Conservation (phyloP, 2,888 invertebrate genomes). For the Drepanosiphum platanoidis region DNA sequence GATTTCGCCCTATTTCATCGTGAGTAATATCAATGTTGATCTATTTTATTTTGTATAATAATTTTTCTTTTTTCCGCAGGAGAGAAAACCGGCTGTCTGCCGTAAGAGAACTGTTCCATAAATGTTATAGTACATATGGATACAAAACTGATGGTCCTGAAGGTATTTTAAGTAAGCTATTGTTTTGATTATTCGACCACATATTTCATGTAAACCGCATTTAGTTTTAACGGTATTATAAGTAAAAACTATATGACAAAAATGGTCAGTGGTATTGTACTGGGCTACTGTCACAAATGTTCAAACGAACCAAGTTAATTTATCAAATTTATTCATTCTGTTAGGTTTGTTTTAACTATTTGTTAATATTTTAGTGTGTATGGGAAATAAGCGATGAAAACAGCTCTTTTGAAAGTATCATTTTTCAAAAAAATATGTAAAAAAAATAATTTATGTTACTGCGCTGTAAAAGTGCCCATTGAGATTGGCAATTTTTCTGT, state of each 20-base stretch:
- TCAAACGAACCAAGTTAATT: background rate
- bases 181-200: constrained; percentile 9
- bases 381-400: background rate
- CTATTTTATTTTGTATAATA: background rate
- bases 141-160: constrained; percentile 40
- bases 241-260: background rate
- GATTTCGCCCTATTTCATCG: constrained; percentile 39
- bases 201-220: background rate
- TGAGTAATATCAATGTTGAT: constrained; percentile 6
- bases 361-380: background rate
- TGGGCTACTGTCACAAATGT: background rate
- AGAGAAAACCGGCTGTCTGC: constrained; percentile 70
- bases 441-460: background rate
- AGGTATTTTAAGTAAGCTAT: constrained; percentile 51
- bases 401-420: background rate
- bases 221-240: constrained; percentile 1
- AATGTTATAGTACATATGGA: constrained; percentile 67
- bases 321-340: background rate
- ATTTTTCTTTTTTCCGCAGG: constrained; percentile 65
- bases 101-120: constrained; percentile 72
- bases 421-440: background rate
- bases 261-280: background rate
- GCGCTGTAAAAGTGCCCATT: background rate
- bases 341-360: background rate
- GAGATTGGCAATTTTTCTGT: background rate